These are phyloP conservation scores for Gryllus longicercus DNA, from an alignment of 2,888 invertebrate species.

Conservation along the genomic window DNA sequence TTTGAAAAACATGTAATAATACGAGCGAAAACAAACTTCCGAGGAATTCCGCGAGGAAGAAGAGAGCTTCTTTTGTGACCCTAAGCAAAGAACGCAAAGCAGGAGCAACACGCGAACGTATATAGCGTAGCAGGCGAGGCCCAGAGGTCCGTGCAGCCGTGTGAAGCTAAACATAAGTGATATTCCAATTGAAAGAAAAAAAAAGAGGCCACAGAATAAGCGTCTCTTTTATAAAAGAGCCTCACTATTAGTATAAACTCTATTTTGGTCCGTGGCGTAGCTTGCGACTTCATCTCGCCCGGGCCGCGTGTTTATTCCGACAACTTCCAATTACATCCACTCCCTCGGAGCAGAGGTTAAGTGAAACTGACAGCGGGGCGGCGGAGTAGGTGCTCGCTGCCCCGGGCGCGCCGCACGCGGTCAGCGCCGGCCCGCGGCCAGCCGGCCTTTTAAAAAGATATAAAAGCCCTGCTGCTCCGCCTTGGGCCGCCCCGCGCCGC, in stretches of 20 bases:
- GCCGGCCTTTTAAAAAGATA: too few relatives aligned
- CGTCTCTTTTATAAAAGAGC: neutral
- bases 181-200: neutral
- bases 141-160: too few relatives aligned
- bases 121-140: too few relatives aligned
- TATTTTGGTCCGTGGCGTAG: neutral
- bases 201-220: neutral
- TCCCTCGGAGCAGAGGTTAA: slow-evolving; percentile 7
- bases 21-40: too few relatives aligned
- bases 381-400: too few relatives aligned
- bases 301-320: slow-evolving; percentile 4
- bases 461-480: too few relatives aligned
- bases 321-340: neutral
- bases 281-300: neutral
- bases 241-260: neutral
- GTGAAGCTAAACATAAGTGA: neutral
- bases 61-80: too few relatives aligned
- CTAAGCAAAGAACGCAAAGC: neutral
- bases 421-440: too few relatives aligned
- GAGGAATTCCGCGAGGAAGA: too few relatives aligned
- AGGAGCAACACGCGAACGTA: neutral
- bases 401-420: too few relatives aligned
- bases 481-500: too few relatives aligned
- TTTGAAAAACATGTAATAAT: too few relatives aligned
- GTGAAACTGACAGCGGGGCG: neutral